These are phyloP conservation scores for Nomada goodeniana DNA, from an alignment of 2,888 invertebrate genomes.

Conservation along the genomic window DNA sequence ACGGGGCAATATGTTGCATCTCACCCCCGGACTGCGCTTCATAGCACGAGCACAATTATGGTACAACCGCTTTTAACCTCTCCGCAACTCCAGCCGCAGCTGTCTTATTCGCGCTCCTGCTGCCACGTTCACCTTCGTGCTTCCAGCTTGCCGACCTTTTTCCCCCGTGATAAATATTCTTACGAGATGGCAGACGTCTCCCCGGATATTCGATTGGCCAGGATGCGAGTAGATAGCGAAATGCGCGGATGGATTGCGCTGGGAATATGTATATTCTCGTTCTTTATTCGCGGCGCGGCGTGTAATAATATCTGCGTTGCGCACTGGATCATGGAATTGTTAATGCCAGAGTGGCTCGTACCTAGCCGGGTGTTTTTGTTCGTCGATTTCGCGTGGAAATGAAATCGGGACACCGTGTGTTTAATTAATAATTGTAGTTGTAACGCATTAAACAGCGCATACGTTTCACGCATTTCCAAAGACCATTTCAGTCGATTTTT, in stretches of 20 bases:
- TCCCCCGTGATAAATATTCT: slow-evolving; percentile 25
- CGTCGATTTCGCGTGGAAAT: too few species aligned
- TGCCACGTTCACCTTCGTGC: slow-evolving; percentile 2
- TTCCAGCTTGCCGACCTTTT: neutral
- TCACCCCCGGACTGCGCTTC: slow-evolving; percentile 71
- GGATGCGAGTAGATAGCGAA: slow-evolving; percentile 22
- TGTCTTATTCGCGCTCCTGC: slow-evolving; percentile 36
- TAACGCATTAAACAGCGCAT: too few species aligned
- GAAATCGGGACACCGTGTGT: too few species aligned
- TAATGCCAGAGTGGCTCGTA: too few species aligned
- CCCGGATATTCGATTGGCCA: slow-evolving; percentile 38
- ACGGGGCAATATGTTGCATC: slow-evolving; percentile 79
- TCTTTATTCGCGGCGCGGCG: too few species aligned
- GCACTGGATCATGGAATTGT: too few species aligned
- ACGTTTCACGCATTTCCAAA: too few species aligned
- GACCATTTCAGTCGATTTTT: too few species aligned
- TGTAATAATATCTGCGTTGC: too few species aligned
- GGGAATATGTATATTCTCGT: slow-evolving; percentile 9
- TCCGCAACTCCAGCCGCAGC: slow-evolving; percentile 24
- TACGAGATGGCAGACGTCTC: slow-evolving; percentile 20
- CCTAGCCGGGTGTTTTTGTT: too few species aligned
- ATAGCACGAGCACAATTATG: slow-evolving; percentile 71
- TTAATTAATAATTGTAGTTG: too few species aligned
- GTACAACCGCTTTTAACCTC: slow-evolving; percentile 62
- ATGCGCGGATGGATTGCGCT: neutral